Evolutionary conservation across 2,797 vertebrate genomes (phyloP), one percentile per base, ranked within the genome.

Genomic region (Acipenser ruthenus): DNA sequence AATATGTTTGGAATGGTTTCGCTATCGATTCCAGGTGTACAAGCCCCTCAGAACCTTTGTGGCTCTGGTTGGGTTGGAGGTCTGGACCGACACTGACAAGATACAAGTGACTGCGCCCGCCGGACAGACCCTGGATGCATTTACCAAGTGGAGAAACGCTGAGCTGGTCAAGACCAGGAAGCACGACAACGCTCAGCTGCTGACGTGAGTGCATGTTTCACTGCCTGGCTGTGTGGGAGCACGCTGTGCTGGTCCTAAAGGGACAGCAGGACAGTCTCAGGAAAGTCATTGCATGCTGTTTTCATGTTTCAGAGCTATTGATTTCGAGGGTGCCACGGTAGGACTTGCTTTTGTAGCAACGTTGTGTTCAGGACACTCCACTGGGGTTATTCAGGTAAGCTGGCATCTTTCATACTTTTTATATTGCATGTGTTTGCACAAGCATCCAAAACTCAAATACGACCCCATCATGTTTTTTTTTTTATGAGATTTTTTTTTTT

Each of bases 161-260:
- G 67, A 85, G 0, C 75, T 97, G 13, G 4, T 79, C 0, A 74
- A 68, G 4, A 82, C 76, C 65, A 89, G 81, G 6, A 73, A 60
- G 0, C 90, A 98, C 0, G 94, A 98, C 84, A 91, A 95, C 0
- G 93, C 94, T 0, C 94, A 96, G 50, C 87, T 99, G n/a, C 78
- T 99, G 78, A 95, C 93, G 96, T 98, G 58, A 0, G 83, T 62
- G 23, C 23, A 3, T 3, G 23, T 37, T 3, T 37, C 23, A 37
- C 2, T 37, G 23, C 23, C 23, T 37, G 23, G 2, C 23, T 37
- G 23, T 37, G 23, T 4, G 23, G 23, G 23, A 37, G 4, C 23
- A 37, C 23, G 23, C 2, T 37, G 23, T 37, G 23, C 23, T 3
- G 23, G 23, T 23, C 23, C 23, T 23, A 23, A 23, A 23, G 23